Base-by-base conservation (phyloP, 2,113 vertebrate genomes). In the Sapayoa aenigma region DNA sequence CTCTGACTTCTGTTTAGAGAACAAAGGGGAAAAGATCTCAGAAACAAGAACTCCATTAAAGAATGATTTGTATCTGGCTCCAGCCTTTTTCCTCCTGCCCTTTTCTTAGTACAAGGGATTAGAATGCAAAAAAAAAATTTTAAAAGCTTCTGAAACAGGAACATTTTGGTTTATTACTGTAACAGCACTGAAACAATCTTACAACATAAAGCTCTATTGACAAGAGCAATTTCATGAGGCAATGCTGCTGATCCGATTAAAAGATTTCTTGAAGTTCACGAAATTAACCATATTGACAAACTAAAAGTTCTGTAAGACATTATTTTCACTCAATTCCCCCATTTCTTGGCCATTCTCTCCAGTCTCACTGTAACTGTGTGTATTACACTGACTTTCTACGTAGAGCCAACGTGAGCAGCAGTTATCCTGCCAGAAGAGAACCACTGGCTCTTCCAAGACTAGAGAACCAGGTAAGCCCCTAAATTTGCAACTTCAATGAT, bases 161-260 rank as follows among this genome's bases (percentile, higher is more conserved):
- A 52, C 30, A 47, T n/a, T 81, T 52, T 3, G 5, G 24, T 69
- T 91, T 80, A 46, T 68, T 69, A 67, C 28, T n/a, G 53, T 39
- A 46, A 66, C 25, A 89, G 25, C 4, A 4, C 35, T 53, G 62
- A 69, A 92, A 63, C 10, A 68, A 65, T 18, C 58, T 59, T 76
- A 76, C 63, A 69, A 82, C 46, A 95, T 59, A 96, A 90, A 88
- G 72, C 24, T 77, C 75, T 71, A 91, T 27, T 88, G 75, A 84
- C 46, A 67, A 71, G 41, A 53, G 46, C 25, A 31, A 56, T 91
- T 93, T 68, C 85, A 94, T 0, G 0, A 91, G 49, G 84, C 41
- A 82, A 12, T 31, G 23, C 56, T 52, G 63, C 72, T 72, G 60
- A 96, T 90, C 85, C 1, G 79, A 94, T 92, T 94, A 93, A 85